These are phyloP conservation scores for Scaptomyza cyrtandrae DNA, from an alignment of 2,888 invertebrate species.

Conservation along the genomic window DNA sequence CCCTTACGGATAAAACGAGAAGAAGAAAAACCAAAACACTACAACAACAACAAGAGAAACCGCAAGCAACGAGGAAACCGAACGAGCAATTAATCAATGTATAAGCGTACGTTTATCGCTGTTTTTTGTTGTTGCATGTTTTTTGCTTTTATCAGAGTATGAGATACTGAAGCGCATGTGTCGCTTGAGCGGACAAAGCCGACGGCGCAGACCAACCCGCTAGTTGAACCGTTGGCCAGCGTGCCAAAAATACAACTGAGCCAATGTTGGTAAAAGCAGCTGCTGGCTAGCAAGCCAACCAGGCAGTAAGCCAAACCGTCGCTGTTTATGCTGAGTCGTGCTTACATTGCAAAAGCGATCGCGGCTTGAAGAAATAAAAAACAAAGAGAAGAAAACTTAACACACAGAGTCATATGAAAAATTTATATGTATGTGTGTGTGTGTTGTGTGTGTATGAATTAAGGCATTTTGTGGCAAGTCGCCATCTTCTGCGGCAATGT, in stretches of 20 bases:
- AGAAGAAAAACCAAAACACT: neutral
- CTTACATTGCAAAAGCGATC: slow-evolving; percentile 53
- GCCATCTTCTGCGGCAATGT: slow-evolving; percentile 52
- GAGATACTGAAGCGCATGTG: slow-evolving; percentile 2
- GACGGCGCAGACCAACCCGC: slow-evolving; percentile 64
- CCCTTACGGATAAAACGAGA: slow-evolving; percentile 13
- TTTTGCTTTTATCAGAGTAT: neutral
- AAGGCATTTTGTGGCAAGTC: slow-evolving; percentile 58
- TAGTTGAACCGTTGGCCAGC: slow-evolving; percentile 75
- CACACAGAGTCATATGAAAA: neutral
- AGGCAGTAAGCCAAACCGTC: slow-evolving; percentile 19
- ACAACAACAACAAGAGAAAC: neutral
- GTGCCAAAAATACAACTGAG: slow-evolving; percentile 75
- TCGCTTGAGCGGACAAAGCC: slow-evolving; percentile 35
- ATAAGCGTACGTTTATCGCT: slow-evolving; percentile 37
- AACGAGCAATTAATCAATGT: slow-evolving; percentile 1
- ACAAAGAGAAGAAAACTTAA: slow-evolving; percentile 38
- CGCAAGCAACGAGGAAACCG: neutral
- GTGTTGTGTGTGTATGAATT: slow-evolving; percentile 41
- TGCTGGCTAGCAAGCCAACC: slow-evolving; percentile 4
- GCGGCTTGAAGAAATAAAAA: slow-evolving; percentile 3
- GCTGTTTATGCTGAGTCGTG: slow-evolving; percentile 42
- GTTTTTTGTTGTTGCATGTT: slow-evolving; percentile 3
- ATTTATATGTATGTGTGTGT: neutral
- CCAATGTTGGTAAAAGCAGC: slow-evolving; percentile 37